A percentile compares a stretch with the other conserved stretches of the same genome.
These are phyloP conservation scores for Neoarius graeffei DNA, from an alignment of 2,113 vertebrate species.

Conservation along the genomic window DNA sequence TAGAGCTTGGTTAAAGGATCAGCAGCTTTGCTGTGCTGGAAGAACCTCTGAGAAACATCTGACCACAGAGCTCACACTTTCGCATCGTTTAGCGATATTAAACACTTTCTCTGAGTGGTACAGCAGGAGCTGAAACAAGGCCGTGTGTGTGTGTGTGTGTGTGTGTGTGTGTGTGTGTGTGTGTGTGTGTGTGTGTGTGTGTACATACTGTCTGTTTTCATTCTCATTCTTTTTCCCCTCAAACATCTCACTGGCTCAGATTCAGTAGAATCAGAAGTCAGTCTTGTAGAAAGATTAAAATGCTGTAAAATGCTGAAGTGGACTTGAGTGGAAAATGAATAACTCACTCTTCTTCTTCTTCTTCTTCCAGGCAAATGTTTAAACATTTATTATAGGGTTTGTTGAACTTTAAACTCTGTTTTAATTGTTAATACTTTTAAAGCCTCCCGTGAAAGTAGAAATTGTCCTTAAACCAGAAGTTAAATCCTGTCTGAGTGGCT, in stretches of 20 bases:
- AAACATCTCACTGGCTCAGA: too few relatives aligned
- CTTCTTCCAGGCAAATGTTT: not conserved
- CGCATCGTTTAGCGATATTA: not conserved
- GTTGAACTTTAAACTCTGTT: not conserved
- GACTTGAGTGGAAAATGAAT: not conserved
- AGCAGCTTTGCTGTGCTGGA: not conserved
- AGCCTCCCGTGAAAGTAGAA: not conserved
- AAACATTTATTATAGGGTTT: not conserved
- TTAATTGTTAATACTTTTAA: not conserved
- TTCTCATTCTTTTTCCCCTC: not conserved
- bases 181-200: too few relatives aligned
- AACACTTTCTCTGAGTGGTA: not conserved
- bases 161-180: too few relatives aligned
- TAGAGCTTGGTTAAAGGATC: not conserved
- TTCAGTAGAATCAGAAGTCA: not conserved
- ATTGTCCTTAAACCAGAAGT: not conserved
- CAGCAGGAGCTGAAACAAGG: too few relatives aligned
- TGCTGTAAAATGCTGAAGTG: not conserved
- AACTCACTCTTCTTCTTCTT: not conserved
- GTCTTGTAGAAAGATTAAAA: not conserved
- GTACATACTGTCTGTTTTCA: not conserved
- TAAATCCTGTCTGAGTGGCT: not conserved
- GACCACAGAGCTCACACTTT: not conserved
- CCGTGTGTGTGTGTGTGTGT: too few relatives aligned
- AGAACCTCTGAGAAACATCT: not conserved